A percentile compares a stretch with the other conserved stretches of the same genome.
These are phyloP conservation scores for Lerema accius DNA, from an alignment of 1,140 invertebrate species.

Conservation along the genomic window DNA sequence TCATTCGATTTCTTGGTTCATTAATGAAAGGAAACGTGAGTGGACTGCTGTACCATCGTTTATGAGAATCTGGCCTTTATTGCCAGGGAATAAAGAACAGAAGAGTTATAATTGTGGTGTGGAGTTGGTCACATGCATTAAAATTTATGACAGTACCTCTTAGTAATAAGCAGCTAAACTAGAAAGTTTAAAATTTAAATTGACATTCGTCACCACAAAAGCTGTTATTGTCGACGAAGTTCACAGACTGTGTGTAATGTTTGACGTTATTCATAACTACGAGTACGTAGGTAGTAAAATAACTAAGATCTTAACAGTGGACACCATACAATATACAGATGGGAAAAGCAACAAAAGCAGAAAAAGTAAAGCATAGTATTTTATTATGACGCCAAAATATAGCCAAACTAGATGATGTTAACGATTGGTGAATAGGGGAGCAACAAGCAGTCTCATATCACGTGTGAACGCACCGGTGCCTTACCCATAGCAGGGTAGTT, in stretches of 20 bases:
- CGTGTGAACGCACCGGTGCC: too few relatives aligned
- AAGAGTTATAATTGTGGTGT: slow-evolving; percentile 15
- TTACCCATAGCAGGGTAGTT: too few relatives aligned
- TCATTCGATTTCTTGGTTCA: slow-evolving; percentile 40
- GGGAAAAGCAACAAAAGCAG: too few relatives aligned
- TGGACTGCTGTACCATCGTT: slow-evolving; percentile 1
- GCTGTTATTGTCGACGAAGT: slow-evolving; percentile 20
- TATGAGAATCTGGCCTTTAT: slow-evolving; percentile 22
- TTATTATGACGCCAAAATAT: too few relatives aligned
- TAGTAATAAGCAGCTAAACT: slow-evolving; percentile 38
- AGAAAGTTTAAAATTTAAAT: slow-evolving; percentile 41
- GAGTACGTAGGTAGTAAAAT: too few relatives aligned
- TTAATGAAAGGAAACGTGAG: slow-evolving; percentile 36
- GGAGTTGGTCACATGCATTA: slow-evolving; percentile 29
- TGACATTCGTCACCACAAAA: slow-evolving; percentile 17
- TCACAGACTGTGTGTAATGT: slow-evolving; percentile 1
- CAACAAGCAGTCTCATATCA: too few relatives aligned
- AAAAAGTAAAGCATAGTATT: too few relatives aligned
- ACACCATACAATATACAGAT: too few relatives aligned
- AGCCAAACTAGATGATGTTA: too few relatives aligned
- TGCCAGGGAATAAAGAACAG: background rate
- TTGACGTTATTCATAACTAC: slow-evolving; percentile 3
- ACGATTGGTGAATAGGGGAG: too few relatives aligned
- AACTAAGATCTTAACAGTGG: too few relatives aligned
- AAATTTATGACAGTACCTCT: slow-evolving; percentile 44